Conservation (phyloP, 2,113 vertebrate species). For the Aphyosemion australe region DNA sequence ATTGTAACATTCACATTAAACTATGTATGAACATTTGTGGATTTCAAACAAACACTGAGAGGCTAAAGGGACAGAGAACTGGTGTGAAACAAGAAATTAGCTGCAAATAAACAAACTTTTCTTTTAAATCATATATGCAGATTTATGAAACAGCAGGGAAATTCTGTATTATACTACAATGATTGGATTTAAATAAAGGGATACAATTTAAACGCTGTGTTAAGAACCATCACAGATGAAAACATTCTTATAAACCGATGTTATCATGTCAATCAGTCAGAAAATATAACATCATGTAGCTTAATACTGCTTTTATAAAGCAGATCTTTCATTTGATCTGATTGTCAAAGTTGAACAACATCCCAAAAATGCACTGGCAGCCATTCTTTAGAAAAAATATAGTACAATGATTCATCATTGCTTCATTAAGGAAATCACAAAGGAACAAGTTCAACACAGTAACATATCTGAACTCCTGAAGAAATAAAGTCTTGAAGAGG, state of each 20-base stretch:
- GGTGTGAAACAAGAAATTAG: slow-evolving; percentile 4
- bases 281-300: slow-evolving; percentile 2
- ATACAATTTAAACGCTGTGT: slow-evolving; percentile 2
- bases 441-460: slow-evolving; percentile 10
- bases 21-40: slow-evolving; percentile 53
- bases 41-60: slow-evolving; percentile 46
- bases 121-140: background rate
- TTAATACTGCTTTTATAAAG: slow-evolving; percentile 43
- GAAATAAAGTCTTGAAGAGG: slow-evolving; percentile 5
- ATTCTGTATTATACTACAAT: slow-evolving; percentile 3
- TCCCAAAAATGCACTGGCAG: slow-evolving; percentile 28
- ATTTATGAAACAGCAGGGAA: background rate
- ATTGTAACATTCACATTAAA: slow-evolving; percentile 50
- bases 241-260: slow-evolving; percentile 14
- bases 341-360: slow-evolving; percentile 63
- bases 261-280: slow-evolving; percentile 7
- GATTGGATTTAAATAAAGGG: background rate
- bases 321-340: slow-evolving; percentile 33
- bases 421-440: slow-evolving; percentile 26
- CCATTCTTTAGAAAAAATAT: slow-evolving; percentile 26
- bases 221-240: slow-evolving; percentile 10
- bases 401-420: slow-evolving; percentile 52
- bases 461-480: slow-evolving; percentile 19
- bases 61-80: background rate
- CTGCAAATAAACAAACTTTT: slow-evolving; percentile 11